Percentiles rank a stretch among this genome's conserved stretches.
Conservation (phyloP, 2,797 vertebrate species). For the Typhlichthys eigenmanni region DNA sequence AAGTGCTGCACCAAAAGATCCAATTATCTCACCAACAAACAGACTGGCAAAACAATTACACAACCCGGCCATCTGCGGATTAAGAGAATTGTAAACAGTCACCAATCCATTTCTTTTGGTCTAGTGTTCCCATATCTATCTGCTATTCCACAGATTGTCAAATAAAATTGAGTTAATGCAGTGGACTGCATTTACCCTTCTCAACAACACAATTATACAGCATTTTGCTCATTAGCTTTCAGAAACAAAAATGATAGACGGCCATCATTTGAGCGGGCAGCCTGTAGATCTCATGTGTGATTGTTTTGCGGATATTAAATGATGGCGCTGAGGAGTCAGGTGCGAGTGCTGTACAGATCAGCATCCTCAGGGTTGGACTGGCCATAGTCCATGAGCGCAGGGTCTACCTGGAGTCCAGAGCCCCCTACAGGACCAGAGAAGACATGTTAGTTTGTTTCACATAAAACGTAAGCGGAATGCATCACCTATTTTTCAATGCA, state of each 20-base stretch:
- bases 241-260: slow-evolving; percentile 20
- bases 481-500: no score
- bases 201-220: slow-evolving; percentile 14
- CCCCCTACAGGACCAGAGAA: slow-evolving; percentile 50
- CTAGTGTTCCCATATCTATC: slow-evolving; percentile 19
- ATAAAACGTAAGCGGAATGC: slow-evolving; percentile 6
- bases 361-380: slow-evolving; percentile 87
- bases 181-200: background rate
- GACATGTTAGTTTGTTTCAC: slow-evolving; percentile 14
- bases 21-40: slow-evolving; percentile 33
- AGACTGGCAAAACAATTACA: slow-evolving; percentile 26
- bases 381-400: slow-evolving; percentile 71
- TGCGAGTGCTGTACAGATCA: slow-evolving; percentile 91
- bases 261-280: background rate
- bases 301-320: slow-evolving; percentile 18
- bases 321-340: slow-evolving; percentile 65
- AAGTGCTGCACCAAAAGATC: slow-evolving; percentile 24
- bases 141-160: background rate
- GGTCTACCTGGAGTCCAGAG: slow-evolving; percentile 51
- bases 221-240: slow-evolving; percentile 18
- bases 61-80: slow-evolving; percentile 47
- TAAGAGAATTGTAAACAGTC: slow-evolving; percentile 16
- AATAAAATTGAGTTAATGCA: slow-evolving; percentile 5
- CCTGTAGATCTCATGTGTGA: background rate
- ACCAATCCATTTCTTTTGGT: slow-evolving; percentile 30